Evolutionary conservation across 1,140 invertebrate genomes (phyloP).

Genomic region (Stegodyphus mimosarum): DNA sequence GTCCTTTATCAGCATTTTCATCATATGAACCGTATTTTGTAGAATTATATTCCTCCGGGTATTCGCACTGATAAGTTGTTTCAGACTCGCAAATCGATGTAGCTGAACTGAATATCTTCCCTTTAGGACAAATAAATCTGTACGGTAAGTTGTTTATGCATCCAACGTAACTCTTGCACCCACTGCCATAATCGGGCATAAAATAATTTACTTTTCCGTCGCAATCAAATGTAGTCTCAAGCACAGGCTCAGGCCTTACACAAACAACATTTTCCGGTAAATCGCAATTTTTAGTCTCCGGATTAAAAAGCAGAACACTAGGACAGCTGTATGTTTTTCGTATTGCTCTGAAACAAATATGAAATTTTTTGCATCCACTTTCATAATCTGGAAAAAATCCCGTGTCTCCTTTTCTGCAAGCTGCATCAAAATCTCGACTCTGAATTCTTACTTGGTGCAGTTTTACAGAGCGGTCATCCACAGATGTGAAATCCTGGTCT

Average conservation of each 20-base stretch:
- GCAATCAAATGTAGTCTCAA: constrained; percentile 12
- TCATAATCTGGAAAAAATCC: constrained; percentile 58
- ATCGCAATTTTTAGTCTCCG: constrained; percentile 56
- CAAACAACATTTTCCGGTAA: constrained; percentile 59
- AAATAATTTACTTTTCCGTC: constrained; percentile 34
- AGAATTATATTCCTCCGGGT: constrained; percentile 9
- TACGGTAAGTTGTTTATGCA: constrained; percentile 47
- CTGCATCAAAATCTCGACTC: constrained; percentile 17
- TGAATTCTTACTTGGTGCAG: neutral
- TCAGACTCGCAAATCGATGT: constrained; percentile 11
- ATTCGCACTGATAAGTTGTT: constrained; percentile 1
- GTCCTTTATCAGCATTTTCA: neutral
- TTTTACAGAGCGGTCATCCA: neutral
- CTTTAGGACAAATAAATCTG: constrained; percentile 48
- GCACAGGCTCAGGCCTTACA: constrained; percentile 1
- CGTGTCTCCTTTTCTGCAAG: constrained; percentile 40
- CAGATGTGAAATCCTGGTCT: neutral
- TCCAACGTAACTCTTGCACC: constrained; percentile 49
- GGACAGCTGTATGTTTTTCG: constrained; percentile 58
- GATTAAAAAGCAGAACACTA: constrained; percentile 55
- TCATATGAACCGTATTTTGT: neutral
- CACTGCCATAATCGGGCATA: constrained; percentile 36
- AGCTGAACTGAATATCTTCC: constrained; percentile 29
- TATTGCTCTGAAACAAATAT: constrained; percentile 55
- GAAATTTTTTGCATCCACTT: constrained; percentile 53